A percentile compares a stretch with the other conserved stretches of the same genome.
Conservation (phyloP, 2,113 vertebrate species). For the Glaucidium brasilianum region DNA sequence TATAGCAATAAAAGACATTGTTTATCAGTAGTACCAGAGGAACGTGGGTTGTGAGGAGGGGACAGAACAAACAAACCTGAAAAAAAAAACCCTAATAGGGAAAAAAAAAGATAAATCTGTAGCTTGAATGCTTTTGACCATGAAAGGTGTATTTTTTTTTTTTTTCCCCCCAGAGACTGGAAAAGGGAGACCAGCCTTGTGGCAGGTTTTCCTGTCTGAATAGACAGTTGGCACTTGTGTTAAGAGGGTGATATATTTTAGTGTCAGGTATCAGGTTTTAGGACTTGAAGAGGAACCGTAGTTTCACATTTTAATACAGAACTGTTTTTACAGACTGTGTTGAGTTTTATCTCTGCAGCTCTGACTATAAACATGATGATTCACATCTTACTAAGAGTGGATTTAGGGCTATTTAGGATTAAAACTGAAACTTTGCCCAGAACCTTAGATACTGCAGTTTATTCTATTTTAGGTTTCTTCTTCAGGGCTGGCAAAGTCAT, state of each 20-base stretch:
- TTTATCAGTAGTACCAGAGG: slow-evolving; percentile 69
- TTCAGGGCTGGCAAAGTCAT: neutral
- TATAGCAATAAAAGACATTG: slow-evolving; percentile 71
- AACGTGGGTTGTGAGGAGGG: slow-evolving; percentile 45
- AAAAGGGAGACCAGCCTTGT: neutral
- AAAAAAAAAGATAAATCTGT: neutral
- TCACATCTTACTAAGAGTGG: neutral
- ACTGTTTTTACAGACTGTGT: slow-evolving; percentile 27
- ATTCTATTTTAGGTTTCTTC: neutral
- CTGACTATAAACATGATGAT: slow-evolving; percentile 45
- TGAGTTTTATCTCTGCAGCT: slow-evolving; percentile 10
- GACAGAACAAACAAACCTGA: slow-evolving; percentile 63
- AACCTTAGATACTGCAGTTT: neutral
- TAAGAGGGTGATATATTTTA: neutral
- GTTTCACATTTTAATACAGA: slow-evolving; percentile 4
- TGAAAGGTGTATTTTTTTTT: neutral
- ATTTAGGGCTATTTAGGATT: slow-evolving; percentile 32
- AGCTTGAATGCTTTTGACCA: neutral
- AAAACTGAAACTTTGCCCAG: slow-evolving; percentile 25
- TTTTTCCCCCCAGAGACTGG: neutral
- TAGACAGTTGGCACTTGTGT: neutral
- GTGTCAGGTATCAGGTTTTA: neutral
- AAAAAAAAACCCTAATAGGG: slow-evolving; percentile 22
- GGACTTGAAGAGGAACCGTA: neutral
- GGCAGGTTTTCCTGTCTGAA: neutral